Conservation (phyloP, 1,140 invertebrate species). For the Drosophila triauraria region DNA sequence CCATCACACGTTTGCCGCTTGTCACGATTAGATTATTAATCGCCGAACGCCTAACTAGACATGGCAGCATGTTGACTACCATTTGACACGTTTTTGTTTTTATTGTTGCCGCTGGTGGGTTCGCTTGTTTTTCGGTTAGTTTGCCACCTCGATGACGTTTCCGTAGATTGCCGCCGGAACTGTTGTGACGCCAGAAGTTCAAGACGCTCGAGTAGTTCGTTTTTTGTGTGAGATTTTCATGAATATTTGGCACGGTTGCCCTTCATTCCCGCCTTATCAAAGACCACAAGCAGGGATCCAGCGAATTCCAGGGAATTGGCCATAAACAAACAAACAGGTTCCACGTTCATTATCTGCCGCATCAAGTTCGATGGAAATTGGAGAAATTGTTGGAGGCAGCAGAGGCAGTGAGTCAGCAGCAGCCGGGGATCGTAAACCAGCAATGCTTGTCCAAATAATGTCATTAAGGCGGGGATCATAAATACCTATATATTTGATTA, state of each 20-base stretch:
- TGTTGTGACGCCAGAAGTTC: slow-evolving; percentile 20
- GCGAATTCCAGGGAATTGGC: slow-evolving; percentile 32
- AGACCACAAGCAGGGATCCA: slow-evolving; percentile 13
- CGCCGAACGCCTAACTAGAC: slow-evolving; percentile 35
- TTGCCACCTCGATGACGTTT: slow-evolving; percentile 43
- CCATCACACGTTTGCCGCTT: slow-evolving; percentile 42
- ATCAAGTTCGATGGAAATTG: slow-evolving; percentile 23
- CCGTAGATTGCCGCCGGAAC: slow-evolving; percentile 17
- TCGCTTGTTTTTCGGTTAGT: slow-evolving; percentile 26
- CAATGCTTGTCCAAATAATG: slow-evolving; percentile 30
- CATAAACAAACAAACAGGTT: slow-evolving; percentile 42
- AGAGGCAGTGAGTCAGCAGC: slow-evolving; percentile 29
- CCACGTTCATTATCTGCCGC: slow-evolving; percentile 39
- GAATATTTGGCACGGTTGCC: slow-evolving; percentile 2
- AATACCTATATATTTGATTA: slow-evolving; percentile 24
- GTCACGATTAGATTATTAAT: slow-evolving; percentile 64
- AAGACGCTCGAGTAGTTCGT: slow-evolving; percentile 6
- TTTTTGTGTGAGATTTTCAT: slow-evolving; percentile 17
- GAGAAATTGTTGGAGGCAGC: slow-evolving; percentile 31
- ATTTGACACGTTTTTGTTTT: slow-evolving; percentile 29
- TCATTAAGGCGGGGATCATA: slow-evolving; percentile 25
- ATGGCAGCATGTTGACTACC: slow-evolving; percentile 29
- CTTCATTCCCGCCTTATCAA: slow-evolving; percentile 26
- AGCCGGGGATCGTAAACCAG: slow-evolving; percentile 2
- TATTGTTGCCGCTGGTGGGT: neutral